Conservation (phyloP, 1,140 invertebrate genomes). For the Pseudomyrmex pallidus region DNA sequence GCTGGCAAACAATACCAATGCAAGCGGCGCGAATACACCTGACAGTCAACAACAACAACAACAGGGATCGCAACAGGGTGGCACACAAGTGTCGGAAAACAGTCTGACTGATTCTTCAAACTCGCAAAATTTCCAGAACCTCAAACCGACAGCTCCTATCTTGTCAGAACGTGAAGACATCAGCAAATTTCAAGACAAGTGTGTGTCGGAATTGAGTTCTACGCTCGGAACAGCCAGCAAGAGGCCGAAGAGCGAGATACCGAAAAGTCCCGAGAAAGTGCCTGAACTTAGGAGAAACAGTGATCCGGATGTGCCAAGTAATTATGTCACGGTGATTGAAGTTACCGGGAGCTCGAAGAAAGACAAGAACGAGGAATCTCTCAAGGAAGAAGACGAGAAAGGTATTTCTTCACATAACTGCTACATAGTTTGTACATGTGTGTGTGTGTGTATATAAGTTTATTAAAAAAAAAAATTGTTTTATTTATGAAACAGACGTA, state of each 20-base stretch:
- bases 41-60: slow-evolving; percentile 62
- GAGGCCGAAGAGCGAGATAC: slow-evolving; percentile 83
- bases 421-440: not conserved
- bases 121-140: slow-evolving; percentile 58
- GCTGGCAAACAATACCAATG: slow-evolving; percentile 74
- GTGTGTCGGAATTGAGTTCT: slow-evolving; percentile 83
- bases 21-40: slow-evolving; percentile 17
- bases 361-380: slow-evolving; percentile 80
- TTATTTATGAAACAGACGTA: slow-evolving; percentile 72
- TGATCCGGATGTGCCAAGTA: slow-evolving; percentile 87
- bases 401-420: slow-evolving; percentile 61
- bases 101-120: slow-evolving; percentile 67
- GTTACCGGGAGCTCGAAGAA: slow-evolving; percentile 88
- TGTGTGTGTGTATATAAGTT: not conserved
- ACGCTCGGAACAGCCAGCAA: slow-evolving; percentile 78
- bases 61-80: slow-evolving; percentile 68
- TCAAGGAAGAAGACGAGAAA: slow-evolving; percentile 82
- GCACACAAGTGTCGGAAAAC: slow-evolving; percentile 66
- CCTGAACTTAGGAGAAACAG: slow-evolving; percentile 83
- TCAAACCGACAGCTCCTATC: slow-evolving; percentile 64
- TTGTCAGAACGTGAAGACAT: slow-evolving; percentile 81
- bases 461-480: slow-evolving; percentile 7
- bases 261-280: slow-evolving; percentile 82
- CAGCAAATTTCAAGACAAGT: slow-evolving; percentile 83
- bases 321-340: slow-evolving; percentile 95